phyloP scores from a whole-genome alignment of 2,888 invertebrate genomes.

The Drosophila kokeensis region DNA sequence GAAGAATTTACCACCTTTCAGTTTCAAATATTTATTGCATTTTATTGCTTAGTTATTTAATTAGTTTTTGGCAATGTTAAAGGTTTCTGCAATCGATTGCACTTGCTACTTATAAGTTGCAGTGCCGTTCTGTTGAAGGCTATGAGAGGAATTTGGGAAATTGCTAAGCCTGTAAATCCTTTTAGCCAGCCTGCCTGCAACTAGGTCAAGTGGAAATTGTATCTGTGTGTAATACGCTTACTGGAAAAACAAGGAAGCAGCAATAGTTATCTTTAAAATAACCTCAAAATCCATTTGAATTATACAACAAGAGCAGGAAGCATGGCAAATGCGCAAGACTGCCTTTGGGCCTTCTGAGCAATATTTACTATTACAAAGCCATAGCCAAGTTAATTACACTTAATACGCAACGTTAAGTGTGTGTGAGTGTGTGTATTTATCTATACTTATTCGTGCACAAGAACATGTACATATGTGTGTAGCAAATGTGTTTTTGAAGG shows the following conservation, averaged over 20 bases:
- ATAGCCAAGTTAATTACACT: constrained; percentile 77
- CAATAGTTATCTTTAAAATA: constrained; percentile 72
- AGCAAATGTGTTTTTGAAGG: constrained; percentile 45
- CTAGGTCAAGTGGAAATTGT: constrained; percentile 75
- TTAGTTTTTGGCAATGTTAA: constrained; percentile 34
- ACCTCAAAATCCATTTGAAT: constrained; percentile 76
- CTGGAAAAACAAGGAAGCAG: constrained; percentile 48
- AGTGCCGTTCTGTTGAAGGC: constrained; percentile 12
- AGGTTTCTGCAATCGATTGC: constrained; percentile 40
- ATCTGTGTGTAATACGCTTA: constrained; percentile 40
- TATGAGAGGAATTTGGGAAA: constrained; percentile 47
- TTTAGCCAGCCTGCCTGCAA: constrained; percentile 43
- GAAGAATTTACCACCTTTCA: background rate
- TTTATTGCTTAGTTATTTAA: constrained; percentile 36
- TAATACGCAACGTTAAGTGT: constrained; percentile 63
- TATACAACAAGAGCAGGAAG: constrained; percentile 55
- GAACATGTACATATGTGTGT: background rate
- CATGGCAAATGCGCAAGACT: constrained; percentile 7
- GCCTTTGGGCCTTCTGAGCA: constrained; percentile 7
- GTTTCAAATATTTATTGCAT: constrained; percentile 6
- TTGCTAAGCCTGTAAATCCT: constrained; percentile 60
- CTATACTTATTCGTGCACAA: constrained; percentile 2
- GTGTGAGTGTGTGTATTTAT: constrained; percentile 19
- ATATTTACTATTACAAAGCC: constrained; percentile 7
- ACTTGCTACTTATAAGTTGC: constrained; percentile 23